These are phyloP conservation scores for Acipenser transmontanus DNA, from an alignment of 2,797 vertebrate genomes.

Conservation along the genomic window DNA sequence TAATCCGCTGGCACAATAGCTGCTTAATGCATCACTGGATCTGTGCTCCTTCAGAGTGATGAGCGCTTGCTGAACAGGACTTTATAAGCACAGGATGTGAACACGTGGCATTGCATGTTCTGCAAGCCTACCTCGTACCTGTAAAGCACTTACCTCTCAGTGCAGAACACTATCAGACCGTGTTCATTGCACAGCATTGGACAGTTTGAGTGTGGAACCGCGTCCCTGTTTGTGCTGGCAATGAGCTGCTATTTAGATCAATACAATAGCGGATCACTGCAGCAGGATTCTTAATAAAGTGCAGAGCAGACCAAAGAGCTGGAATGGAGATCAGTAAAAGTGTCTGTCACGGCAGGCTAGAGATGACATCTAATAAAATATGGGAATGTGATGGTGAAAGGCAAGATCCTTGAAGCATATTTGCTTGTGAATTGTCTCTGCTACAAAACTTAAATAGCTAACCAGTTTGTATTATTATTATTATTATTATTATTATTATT, in stretches of 20 bases:
- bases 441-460: no score
- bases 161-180: neutral
- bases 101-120: neutral
- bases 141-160: neutral
- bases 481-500: no score
- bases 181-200: slow-evolving; percentile 27
- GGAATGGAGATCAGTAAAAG: neutral
- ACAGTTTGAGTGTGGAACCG: slow-evolving; percentile 40
- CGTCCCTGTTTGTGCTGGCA: slow-evolving; percentile 34
- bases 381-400: no score
- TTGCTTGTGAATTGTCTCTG: no score
- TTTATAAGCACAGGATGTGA: neutral
- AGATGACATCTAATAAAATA: no score
- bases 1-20: neutral
- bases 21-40: neutral
- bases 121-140: neutral
- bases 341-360: no score
- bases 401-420: no score
- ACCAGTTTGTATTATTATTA: no score
- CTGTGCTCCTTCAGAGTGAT: neutral
- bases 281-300: neutral
- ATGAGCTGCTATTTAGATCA: neutral
- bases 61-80: neutral
- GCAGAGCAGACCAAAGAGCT: neutral
- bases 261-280: neutral